A percentile compares a stretch with the other conserved stretches of the same genome.
Evolutionary conservation across 2,113 vertebrate species (phyloP).

Genomic region (Podarcis raffonei): DNA sequence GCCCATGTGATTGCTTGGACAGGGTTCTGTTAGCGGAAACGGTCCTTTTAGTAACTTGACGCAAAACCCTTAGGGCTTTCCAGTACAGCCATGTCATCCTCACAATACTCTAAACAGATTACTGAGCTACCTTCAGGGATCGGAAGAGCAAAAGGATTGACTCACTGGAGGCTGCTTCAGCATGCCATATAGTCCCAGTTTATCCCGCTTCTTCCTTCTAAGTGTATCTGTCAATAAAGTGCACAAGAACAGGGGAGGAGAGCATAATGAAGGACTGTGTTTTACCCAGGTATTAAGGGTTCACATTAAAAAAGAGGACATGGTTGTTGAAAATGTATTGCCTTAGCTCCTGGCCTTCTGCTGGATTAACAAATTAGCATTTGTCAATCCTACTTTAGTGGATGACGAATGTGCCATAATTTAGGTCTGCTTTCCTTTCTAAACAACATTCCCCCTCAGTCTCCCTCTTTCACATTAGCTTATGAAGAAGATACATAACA

Average conservation of each 20-base stretch:
- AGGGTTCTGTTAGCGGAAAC: not conserved
- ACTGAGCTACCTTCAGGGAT: not conserved
- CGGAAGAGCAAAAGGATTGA: not conserved
- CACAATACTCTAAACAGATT: not conserved
- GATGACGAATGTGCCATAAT: not conserved
- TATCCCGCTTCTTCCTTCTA: not conserved
- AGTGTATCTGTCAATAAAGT: not conserved
- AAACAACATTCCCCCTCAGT: not conserved
- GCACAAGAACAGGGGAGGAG: not conserved
- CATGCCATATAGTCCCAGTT: not conserved
- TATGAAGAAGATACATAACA: not conserved
- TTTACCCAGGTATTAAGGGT: not conserved
- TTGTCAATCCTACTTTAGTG: not conserved
- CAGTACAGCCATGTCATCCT: not conserved
- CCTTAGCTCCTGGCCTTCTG: not conserved
- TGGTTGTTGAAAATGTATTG: not conserved
- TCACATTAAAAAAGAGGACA: not conserved
- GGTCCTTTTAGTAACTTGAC: not conserved
- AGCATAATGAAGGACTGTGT: no score
- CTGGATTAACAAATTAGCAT: not conserved
- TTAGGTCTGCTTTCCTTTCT: not conserved
- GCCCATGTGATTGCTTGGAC: not conserved
- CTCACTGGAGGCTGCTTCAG: not conserved
- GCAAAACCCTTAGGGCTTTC: not conserved
- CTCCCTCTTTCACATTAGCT: slow-evolving; percentile 29